Evolutionary conservation across 23 tunicate genomes (phyloP).

Genomic region (Halocynthia roretzi): DNA sequence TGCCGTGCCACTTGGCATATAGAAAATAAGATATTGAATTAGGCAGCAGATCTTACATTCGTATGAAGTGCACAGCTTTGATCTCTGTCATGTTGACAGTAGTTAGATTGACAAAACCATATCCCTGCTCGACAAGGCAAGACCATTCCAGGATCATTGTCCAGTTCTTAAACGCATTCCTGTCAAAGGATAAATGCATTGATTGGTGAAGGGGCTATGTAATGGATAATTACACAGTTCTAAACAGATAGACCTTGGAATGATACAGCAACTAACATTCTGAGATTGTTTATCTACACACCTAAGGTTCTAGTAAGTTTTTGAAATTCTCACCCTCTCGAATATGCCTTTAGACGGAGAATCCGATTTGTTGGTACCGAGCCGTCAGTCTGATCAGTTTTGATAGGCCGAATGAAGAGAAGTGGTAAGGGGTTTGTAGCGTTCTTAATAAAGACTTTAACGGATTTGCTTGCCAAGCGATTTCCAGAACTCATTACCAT

Average conservation of each 20-base stretch:
- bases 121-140: conserved; percentile 18
- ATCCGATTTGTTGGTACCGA: conserved; percentile 11
- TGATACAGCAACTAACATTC: background rate
- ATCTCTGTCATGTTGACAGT: background rate
- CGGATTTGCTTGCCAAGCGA: background rate
- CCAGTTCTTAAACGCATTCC: conserved; percentile 11
- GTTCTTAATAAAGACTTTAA: background rate
- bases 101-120: background rate
- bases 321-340: background rate
- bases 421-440: conserved; percentile 2
- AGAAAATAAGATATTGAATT: no score
- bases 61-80: no score
- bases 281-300: background rate
- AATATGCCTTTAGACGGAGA: background rate
- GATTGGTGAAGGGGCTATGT: no score
- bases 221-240: no score
- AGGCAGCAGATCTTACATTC: no score
- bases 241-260: background rate
- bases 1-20: no score
- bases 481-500: conserved; percentile 8
- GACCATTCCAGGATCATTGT: conserved; percentile 13
- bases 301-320: background rate
- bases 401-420: background rate
- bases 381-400: background rate
- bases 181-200: background rate